Evolutionary conservation across 2,113 vertebrate species (phyloP).

Genomic region (Dasypus novemcinctus): DNA sequence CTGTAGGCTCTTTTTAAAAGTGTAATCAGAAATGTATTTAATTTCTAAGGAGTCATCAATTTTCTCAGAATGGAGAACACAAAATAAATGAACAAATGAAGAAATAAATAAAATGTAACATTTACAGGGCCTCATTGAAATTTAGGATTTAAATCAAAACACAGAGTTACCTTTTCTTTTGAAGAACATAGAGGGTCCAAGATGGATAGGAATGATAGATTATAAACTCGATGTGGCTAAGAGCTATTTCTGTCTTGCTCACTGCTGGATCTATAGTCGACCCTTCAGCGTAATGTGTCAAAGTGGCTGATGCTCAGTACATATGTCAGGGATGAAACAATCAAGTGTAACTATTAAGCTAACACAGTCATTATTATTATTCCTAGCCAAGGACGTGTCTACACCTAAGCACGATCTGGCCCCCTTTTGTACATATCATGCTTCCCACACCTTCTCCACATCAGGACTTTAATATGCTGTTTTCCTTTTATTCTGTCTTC

Average conservation of each 20-base stretch:
- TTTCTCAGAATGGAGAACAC: not conserved
- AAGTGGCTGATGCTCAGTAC: not conserved
- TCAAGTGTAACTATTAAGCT: not conserved
- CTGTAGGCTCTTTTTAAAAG: not conserved
- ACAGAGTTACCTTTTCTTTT: not conserved
- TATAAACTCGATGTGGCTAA: not conserved
- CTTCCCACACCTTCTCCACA: accelerated
- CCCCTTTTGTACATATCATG: not conserved
- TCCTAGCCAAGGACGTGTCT: not conserved
- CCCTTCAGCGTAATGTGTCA: not conserved
- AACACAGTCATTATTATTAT: not conserved
- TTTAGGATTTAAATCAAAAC: not conserved
- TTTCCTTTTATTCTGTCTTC: not conserved
- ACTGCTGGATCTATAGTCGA: not conserved
- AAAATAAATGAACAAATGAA: not conserved
- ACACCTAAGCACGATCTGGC: not conserved
- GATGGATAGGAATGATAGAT: not conserved
- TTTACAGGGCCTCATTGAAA: not conserved
- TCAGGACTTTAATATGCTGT: not conserved
- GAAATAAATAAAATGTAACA: not conserved
- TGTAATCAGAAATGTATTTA: not conserved
- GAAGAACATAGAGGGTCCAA: not conserved
- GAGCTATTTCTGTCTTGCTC: not conserved
- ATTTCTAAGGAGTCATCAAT: not conserved
- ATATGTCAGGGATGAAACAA: not conserved